Base-by-base conservation (phyloP, 2,113 vertebrate species). In the Corythoichthys intestinalis region DNA sequence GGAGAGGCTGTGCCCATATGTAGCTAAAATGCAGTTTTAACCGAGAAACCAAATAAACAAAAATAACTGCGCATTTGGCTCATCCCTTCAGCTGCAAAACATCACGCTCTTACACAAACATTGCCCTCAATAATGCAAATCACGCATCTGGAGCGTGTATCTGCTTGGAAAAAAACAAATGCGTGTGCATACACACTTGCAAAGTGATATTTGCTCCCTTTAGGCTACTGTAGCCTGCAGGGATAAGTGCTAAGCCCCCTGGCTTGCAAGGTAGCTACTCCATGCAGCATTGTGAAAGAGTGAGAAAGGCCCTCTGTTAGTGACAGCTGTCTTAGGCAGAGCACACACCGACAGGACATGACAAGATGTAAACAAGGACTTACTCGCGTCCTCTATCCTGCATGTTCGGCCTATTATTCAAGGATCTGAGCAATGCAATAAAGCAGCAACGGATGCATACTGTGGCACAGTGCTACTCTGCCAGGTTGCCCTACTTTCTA, bases 121-220 rank as follows among this genome's bases (percentile, higher is more conserved):
- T 69, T 66, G 75, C 65, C 75, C 70, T 81, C 71, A 71, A 79
- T 80, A 80, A 84, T 83, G 67, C 69, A 78, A 65, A 59, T 69
- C 66, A 76, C 77, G 81, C 78, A 86, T 84, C 79, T 85, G 81
- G 75, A 74, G 65, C 47, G 5, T 61, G 47, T 6, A 54, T 67
- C 59, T 68, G 77, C 69, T 69, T 4, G 67, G 60, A 72, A 66
- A 72, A 80, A 82, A 76, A 76, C 67, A 70, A 11, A 35, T 11
- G 11, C 28, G 11, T 4, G 11, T 34, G 13, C 48, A 70, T 65
- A 74, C 48, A 71, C 54, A 59, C 73, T 69, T 75, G 84, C 80
- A 80, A 86, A 86, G 85, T 71, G 66, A 74, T 77, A 84, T 87
- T 77, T 78, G 79, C 75, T 88, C 82, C 77, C 73, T 85, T 84